Conservation (phyloP, 2,797 vertebrate species). For the Rhinogobio ventralis region DNA sequence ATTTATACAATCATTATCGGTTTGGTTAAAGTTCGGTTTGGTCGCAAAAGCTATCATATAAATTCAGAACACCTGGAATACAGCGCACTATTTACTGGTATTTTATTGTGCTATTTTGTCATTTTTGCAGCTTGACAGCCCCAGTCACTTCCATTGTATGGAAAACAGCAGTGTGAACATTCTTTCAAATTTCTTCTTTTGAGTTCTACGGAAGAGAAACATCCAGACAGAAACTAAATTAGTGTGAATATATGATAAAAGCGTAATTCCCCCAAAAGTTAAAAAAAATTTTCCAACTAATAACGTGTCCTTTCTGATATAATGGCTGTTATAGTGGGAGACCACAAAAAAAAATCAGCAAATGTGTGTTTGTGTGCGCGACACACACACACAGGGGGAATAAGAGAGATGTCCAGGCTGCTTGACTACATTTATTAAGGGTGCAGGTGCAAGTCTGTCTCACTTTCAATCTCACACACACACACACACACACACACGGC, state of each 20-base stretch:
- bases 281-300: too few relatives aligned
- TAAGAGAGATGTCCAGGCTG: conserved; percentile 52
- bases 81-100: background rate
- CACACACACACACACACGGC: conserved; percentile 52
- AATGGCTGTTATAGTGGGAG: background rate
- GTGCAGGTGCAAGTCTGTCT: conserved; percentile 62
- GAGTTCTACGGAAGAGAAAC: background rate
- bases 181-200: background rate
- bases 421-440: conserved; percentile 63
- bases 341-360: background rate
- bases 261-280: too few relatives aligned
- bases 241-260: background rate
- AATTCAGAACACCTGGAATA: background rate
- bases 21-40: background rate
- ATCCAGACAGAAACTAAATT: background rate
- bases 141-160: background rate
- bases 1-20: background rate
- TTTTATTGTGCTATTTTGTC: background rate
- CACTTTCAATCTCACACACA: conserved; percentile 60
- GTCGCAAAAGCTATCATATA: background rate
- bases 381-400: conserved; percentile 58
- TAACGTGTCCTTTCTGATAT: background rate
- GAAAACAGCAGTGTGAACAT: background rate
- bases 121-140: background rate
- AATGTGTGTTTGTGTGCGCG: conserved; percentile 27